Conservation (phyloP, 2,888 invertebrate genomes). For the Stenurella melanura region DNA sequence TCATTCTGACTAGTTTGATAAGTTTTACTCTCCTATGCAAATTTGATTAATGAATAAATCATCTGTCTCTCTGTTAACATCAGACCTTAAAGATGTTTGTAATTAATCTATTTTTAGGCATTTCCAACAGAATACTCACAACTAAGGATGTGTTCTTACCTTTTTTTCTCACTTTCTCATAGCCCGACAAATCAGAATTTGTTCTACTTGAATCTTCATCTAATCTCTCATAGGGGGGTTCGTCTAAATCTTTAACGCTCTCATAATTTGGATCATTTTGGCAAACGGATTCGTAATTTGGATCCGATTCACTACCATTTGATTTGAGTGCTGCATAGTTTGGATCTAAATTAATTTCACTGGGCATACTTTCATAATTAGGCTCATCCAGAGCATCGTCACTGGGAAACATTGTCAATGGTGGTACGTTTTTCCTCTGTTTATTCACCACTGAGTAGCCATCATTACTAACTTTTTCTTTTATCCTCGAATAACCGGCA, state of each 20-base stretch:
- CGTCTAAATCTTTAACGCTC: conserved; percentile 85
- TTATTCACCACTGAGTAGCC: conserved; percentile 78
- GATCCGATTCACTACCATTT: conserved; percentile 83
- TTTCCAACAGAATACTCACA: no score
- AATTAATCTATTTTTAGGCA: no score
- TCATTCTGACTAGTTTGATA: no score
- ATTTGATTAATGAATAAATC: no score
- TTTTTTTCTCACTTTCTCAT: conserved; percentile 62
- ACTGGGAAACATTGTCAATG: conserved; percentile 38
- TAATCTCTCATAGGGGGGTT: conserved; percentile 82
- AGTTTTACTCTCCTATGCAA: no score
- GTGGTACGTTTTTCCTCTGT: conserved; percentile 57
- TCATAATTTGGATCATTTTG: conserved; percentile 87
- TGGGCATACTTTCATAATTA: conserved; percentile 58
- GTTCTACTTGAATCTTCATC: conserved; percentile 65
- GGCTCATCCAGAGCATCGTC: conserved; percentile 70
- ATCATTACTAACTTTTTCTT: conserved; percentile 62
- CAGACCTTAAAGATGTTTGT: no score
- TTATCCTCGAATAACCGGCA: conserved; percentile 67
- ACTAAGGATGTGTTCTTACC: conserved; percentile 38
- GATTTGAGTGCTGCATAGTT: conserved; percentile 81
- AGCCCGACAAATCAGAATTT: conserved; percentile 63
- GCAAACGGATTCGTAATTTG: conserved; percentile 81
- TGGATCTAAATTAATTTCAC: conserved; percentile 74
- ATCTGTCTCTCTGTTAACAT: no score